Evolutionary conservation across 2,113 vertebrate species (phyloP).

Genomic region (Caranx ignobilis): DNA sequence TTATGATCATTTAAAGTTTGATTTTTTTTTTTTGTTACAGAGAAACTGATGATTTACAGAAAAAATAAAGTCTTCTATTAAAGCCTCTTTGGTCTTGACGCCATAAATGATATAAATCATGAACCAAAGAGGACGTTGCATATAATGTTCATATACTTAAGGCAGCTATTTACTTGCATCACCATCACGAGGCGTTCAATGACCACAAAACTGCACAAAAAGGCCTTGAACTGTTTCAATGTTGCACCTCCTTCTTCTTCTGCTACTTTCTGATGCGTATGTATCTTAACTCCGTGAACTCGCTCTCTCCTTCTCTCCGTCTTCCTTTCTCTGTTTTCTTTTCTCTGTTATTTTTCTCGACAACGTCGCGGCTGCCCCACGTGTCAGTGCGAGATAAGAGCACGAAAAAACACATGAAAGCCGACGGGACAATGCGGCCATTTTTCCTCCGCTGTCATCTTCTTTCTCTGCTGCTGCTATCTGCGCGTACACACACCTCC

Average conservation of each 20-base stretch:
- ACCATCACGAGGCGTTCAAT: neutral
- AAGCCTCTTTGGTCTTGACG: constrained; percentile 30
- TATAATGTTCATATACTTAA: constrained; percentile 14
- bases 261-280: neutral
- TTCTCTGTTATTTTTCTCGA: neutral
- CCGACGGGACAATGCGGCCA: constrained; percentile 30
- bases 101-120: constrained; percentile 4
- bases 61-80: neutral
- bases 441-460: constrained; percentile 12
- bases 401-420: constrained; percentile 24
- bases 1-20: neutral
- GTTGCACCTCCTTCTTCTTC: neutral
- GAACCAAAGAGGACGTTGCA: constrained; percentile 14
- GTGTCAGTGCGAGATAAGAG: constrained; percentile 41
- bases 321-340: neutral
- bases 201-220: neutral
- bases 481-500: constrained; percentile 18
- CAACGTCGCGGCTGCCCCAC: constrained; percentile 28
- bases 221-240: neutral
- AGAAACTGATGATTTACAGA: neutral
- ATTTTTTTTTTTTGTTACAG: neutral
- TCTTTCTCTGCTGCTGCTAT: constrained; percentile 22
- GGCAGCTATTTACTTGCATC: constrained; percentile 32
- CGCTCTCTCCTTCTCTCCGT: neutral
- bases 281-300: neutral